phyloP scores from a whole-genome alignment of 2,797 vertebrate genomes.

The Pterois miles region DNA sequence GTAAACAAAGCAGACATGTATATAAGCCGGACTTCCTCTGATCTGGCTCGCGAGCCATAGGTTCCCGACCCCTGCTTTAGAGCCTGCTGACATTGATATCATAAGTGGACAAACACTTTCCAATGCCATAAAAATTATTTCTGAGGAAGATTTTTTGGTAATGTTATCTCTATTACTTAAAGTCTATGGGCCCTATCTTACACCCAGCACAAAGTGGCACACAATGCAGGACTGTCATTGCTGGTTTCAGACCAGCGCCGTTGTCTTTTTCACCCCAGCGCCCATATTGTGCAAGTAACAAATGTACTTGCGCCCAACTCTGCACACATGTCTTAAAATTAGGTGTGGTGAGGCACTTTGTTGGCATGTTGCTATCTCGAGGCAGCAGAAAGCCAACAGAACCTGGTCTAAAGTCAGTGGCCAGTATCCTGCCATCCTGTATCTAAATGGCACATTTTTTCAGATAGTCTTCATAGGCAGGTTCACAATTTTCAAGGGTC shows the following conservation, averaged over 20 bases:
- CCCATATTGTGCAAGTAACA: not conserved
- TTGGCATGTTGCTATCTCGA: not conserved
- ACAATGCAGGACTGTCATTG: not conserved
- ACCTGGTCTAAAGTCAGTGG: not conserved
- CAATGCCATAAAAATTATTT: not conserved
- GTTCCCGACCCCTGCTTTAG: too few relatives aligned
- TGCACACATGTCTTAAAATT: not conserved
- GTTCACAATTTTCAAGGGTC: too few relatives aligned
- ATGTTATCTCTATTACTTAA: not conserved
- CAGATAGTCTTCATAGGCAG: too few relatives aligned
- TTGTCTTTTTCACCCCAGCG: not conserved
- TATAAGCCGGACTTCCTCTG: too few relatives aligned
- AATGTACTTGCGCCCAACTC: not conserved
- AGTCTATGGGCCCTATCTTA: not conserved
- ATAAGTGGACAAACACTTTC: not conserved
- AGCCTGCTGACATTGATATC: not conserved
- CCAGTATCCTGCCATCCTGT: too few relatives aligned
- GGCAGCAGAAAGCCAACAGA: not conserved
- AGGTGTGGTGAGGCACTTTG: not conserved
- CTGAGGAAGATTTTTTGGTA: not conserved
- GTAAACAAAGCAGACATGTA: too few relatives aligned
- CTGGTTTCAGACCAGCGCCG: not conserved
- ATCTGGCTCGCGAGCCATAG: too few relatives aligned
- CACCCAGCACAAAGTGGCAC: not conserved
- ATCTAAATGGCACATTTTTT: too few relatives aligned